These are phyloP conservation scores for Nyctalus aviator DNA, from an alignment of 2,797 vertebrate genomes.

Conservation along the genomic window DNA sequence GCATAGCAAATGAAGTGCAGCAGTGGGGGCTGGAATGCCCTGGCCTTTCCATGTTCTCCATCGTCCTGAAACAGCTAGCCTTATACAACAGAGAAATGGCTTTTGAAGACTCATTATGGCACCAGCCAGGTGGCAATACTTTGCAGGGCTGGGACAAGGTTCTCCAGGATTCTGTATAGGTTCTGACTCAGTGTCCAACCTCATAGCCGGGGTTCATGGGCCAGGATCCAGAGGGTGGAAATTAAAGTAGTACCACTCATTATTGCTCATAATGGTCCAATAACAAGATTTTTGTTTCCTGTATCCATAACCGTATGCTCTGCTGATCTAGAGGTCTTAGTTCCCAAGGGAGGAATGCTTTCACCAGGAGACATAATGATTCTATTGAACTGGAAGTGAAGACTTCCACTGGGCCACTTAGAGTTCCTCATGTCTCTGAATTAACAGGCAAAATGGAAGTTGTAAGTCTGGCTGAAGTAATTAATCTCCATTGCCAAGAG, in stretches of 20 bases:
- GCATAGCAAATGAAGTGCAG: not conserved
- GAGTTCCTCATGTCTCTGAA: not conserved
- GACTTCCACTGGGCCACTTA: not conserved
- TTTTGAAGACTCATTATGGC: not conserved
- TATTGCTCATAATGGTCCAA: not conserved
- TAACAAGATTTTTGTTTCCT: not conserved
- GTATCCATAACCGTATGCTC: not conserved
- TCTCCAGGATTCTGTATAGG: not conserved
- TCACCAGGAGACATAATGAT: not conserved
- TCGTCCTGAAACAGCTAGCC: not conserved
- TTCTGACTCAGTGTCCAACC: not conserved
- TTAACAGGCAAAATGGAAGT: not conserved
- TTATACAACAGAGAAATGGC: not conserved
- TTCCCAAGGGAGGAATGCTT: not conserved
- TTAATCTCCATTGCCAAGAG: not conserved
- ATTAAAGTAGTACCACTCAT: not conserved
- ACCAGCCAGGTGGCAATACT: not conserved
- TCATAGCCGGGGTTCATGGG: not conserved
- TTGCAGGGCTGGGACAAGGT: too few species aligned
- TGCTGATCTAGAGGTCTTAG: not conserved
- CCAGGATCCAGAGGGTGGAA: not conserved
- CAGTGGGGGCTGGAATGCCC: not conserved
- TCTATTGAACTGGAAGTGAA: not conserved
- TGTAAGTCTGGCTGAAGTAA: not conserved
- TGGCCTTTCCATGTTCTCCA: not conserved